A percentile compares a stretch with the other conserved stretches of the same genome.
Conservation (phyloP, 1,140 invertebrate species). For the Hyposmocoma kahamanoa region DNA sequence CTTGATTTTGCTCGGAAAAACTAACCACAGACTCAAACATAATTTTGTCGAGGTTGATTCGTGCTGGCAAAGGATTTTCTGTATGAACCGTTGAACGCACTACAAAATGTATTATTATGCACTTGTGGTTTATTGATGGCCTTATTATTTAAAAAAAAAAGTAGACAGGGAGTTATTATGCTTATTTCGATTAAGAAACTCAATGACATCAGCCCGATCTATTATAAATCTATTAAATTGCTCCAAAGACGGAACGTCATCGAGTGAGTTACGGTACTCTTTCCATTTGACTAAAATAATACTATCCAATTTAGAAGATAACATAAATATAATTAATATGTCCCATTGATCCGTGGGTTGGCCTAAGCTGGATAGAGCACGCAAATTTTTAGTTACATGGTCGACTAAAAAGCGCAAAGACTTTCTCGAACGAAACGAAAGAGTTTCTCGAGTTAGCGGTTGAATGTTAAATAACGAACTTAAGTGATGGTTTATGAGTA, state of each 20-base stretch:
- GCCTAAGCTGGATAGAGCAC: neutral
- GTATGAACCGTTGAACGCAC: neutral
- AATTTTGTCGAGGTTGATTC: neutral
- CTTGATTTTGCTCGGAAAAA: neutral
- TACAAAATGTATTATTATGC: neutral
- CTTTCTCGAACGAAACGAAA: too few relatives aligned
- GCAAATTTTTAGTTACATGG: neutral
- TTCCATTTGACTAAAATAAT: neutral
- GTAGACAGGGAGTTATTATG: neutral
- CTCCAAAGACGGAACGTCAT: neutral
- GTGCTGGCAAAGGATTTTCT: neutral
- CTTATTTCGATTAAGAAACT: neutral
- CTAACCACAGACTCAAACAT: neutral
- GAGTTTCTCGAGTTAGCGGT: neutral
- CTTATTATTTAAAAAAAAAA: neutral
- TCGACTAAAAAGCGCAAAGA: neutral
- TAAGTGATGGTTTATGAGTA: neutral
- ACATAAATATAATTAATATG: neutral
- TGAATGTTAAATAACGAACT: neutral
- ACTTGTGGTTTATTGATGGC: neutral
- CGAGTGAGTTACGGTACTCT: neutral
- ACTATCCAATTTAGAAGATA: neutral
- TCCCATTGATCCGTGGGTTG: neutral
- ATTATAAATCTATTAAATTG: neutral
- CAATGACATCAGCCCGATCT: neutral